Evolutionary conservation across 2,113 vertebrate species (phyloP).

Genomic region (Cynoglossus semilaevis): DNA sequence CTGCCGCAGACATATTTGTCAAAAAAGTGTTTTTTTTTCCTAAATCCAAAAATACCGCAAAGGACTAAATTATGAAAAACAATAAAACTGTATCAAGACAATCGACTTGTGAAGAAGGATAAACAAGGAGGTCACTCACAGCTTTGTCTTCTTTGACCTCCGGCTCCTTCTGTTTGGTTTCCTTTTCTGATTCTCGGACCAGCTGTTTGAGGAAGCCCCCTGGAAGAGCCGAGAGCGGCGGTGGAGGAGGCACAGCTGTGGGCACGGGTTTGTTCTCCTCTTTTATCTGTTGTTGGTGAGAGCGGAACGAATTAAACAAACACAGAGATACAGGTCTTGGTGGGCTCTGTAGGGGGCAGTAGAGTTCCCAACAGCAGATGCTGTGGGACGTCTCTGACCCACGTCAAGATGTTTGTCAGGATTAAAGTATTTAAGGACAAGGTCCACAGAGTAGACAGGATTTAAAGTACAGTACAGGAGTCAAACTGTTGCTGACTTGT

Average conservation of each 20-base stretch:
- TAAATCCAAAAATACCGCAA: too few species aligned
- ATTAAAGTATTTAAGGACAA: too few species aligned
- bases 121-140: slow-evolving; percentile 40
- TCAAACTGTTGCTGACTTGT: too few species aligned
- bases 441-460: too few species aligned
- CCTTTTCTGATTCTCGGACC: slow-evolving; percentile 90
- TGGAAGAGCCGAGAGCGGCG: slow-evolving; percentile 81
- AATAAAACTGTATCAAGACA: too few species aligned
- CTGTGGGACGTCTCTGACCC: too few species aligned
- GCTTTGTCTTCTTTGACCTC: slow-evolving; percentile 70
- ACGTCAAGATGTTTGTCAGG: too few species aligned
- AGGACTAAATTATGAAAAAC: too few species aligned
- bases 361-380: too few species aligned
- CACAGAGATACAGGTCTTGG: slow-evolving; percentile 5
- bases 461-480: too few species aligned
- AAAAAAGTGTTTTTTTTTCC: too few species aligned
- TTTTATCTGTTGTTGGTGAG: slow-evolving; percentile 80
- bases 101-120: not conserved
- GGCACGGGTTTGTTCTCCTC: slow-evolving; percentile 85
- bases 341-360: not conserved
- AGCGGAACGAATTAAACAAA: not conserved
- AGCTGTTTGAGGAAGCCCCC: slow-evolving; percentile 96
- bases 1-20: too few species aligned
- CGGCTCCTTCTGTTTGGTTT: slow-evolving; percentile 79
- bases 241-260: slow-evolving; percentile 66